Percentiles rank a stretch among this genome's conserved stretches.
These are phyloP conservation scores for Harmothoe impar DNA, from an alignment of 2,888 invertebrate species.

Conservation along the genomic window DNA sequence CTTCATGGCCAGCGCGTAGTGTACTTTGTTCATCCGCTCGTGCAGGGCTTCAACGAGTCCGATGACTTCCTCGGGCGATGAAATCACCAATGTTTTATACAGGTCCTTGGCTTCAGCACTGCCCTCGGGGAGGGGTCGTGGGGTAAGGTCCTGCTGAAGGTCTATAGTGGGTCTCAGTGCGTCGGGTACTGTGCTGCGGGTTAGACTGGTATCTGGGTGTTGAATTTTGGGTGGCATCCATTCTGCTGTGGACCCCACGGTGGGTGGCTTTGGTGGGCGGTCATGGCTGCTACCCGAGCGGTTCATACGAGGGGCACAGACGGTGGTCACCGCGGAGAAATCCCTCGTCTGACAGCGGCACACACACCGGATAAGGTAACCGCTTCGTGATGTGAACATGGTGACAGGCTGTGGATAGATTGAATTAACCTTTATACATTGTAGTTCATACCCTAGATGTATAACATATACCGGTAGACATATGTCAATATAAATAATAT, in stretches of 20 bases:
- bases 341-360: not conserved
- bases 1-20: conserved; percentile 50
- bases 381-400: conserved; percentile 35
- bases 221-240: not conserved
- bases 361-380: not conserved
- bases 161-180: no score
- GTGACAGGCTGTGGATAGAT: not conserved
- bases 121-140: not conserved
- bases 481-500: no score
- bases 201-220: not conserved
- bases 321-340: not conserved
- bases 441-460: no score
- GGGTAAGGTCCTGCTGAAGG: not conserved
- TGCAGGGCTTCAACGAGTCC: not conserved
- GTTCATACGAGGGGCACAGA: not conserved
- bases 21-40: conserved; percentile 28
- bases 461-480: no score
- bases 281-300: not conserved
- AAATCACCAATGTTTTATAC: not conserved
- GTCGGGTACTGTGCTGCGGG: no score
- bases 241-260: not conserved
- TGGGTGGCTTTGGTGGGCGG: not conserved
- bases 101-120: conserved; percentile 9
- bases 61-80: not conserved
- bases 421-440: no score